Evolutionary conservation across 2,888 invertebrate genomes (phyloP).

Genomic region (Polydrusus tereticollis): DNA sequence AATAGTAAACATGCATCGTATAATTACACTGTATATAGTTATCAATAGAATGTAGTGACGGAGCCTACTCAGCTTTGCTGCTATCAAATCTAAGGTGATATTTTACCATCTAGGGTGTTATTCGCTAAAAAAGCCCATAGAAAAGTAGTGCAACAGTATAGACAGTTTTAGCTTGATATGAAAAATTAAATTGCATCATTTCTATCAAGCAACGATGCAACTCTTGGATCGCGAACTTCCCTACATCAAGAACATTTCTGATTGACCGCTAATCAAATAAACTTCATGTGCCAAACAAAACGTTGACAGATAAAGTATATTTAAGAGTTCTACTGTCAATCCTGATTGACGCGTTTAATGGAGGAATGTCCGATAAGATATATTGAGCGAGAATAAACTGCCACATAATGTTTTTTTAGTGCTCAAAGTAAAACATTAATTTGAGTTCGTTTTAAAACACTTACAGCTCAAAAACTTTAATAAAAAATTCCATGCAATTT

Average conservation of each 20-base stretch:
- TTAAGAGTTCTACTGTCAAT: neutral
- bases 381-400: conserved; percentile 34
- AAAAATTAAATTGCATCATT: neutral
- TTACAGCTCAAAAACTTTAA: conserved; percentile 17
- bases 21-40: conserved; percentile 61
- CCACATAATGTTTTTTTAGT: conserved; percentile 32
- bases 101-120: conserved; percentile 54
- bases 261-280: neutral
- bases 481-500: conserved; percentile 35
- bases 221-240: neutral
- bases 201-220: neutral
- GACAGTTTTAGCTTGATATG: conserved; percentile 34
- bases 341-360: neutral
- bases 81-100: conserved; percentile 59
- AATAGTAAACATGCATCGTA: conserved; percentile 59
- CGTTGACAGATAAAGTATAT: no score
- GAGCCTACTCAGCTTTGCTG: conserved; percentile 64
- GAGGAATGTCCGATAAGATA: neutral
- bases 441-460: conserved; percentile 14
- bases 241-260: conserved; percentile 32
- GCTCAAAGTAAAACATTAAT: conserved; percentile 27
- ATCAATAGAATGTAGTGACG: conserved; percentile 52
- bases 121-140: conserved; percentile 62
- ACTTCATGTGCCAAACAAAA: neutral
- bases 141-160: conserved; percentile 53